phyloP scores from a whole-genome alignment of 2,113 vertebrate genomes.

The Sceloporus undulatus region DNA sequence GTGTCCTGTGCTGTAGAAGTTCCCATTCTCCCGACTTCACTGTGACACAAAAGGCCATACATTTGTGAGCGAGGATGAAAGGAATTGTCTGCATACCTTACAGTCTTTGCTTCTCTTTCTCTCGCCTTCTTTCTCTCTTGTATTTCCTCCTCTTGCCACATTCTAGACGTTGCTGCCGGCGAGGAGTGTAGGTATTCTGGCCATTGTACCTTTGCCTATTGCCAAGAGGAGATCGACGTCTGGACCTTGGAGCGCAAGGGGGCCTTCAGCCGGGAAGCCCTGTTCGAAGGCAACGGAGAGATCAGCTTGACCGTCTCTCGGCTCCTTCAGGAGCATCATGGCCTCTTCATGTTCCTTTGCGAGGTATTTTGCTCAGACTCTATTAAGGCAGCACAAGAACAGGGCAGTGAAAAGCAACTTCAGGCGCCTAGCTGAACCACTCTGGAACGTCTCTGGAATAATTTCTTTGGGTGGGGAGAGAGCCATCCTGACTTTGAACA shows the following conservation, averaged over 20 bases:
- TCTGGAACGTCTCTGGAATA: slow-evolving; percentile 7
- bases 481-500: not conserved
- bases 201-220: slow-evolving; percentile 96
- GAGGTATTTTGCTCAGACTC: slow-evolving; percentile 76
- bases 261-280: slow-evolving; percentile 90
- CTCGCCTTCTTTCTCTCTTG: not conserved
- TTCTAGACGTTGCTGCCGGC: slow-evolving; percentile 91
- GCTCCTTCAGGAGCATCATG: slow-evolving; percentile 93
- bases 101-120: not conserved
- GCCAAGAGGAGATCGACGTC: slow-evolving; percentile 97
- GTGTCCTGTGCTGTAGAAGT: too few relatives aligned
- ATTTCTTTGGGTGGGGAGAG: not conserved
- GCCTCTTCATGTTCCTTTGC: slow-evolving; percentile 97
- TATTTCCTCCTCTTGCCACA: not conserved
- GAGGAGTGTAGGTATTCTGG: slow-evolving; percentile 93
- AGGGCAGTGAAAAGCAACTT: not conserved
- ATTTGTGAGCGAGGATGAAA: too few relatives aligned
- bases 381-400: not conserved
- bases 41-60: too few relatives aligned
- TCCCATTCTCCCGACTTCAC: not conserved
- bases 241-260: slow-evolving; percentile 97
- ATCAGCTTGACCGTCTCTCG: slow-evolving; percentile 87
- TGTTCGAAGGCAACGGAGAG: slow-evolving; percentile 88
- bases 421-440: too few relatives aligned
- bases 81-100: too few relatives aligned